Base-by-base conservation (phyloP, 2,113 vertebrate genomes). In the Cricetomys ansorgei region DNA sequence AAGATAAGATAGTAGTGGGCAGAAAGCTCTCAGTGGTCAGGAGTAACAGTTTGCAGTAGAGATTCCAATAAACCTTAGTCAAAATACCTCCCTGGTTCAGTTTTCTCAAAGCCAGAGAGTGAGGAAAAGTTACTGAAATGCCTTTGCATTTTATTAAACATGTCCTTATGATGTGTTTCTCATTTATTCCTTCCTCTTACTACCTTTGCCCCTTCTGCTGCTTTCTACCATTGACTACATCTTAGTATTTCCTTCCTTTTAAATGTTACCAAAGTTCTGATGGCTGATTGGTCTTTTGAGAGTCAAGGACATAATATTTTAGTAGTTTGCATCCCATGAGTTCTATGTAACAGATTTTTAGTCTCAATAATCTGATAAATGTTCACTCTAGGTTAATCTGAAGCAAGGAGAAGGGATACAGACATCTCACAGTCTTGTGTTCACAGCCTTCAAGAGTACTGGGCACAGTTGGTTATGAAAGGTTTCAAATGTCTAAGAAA, bases 221-320 rank as follows among this genome's bases (percentile, higher is more conserved):
- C 21, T 92, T 87, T 67, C 80, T 48, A 48, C 4, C 3, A n/a
- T n/a, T n/a, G 43, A 19, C 53, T 7, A 50, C 55, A 34, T 29
- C 8, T 40, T 87, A 87, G 95, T n/a, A 62, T 29, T 94, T 95
- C 72, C 7, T 88, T 94, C 40, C 59, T 34, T 93, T 92, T 48
- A 95, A 95, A 43, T 37, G 3, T 69, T 97, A 7, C 10, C 96
- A 23, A n/a, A 89, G 86, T 67, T 86, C 80, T 94, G 37, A 43
- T 3, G n/a, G 83, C 50, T 95, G 45, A 96, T 95, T 97, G 93
- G 59, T 97, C 94, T 97, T 70, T 88, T 69, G 37, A 3, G 10
- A 5, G n/a, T n/a, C 70, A 73, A 89, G 34, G 34, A 89, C 45
- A 95, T 97, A 98, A 97, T 97, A 98, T 94, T 96, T 98, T 87